phyloP scores from a whole-genome alignment of 2,888 invertebrate species.

The Synergus japonicus region DNA sequence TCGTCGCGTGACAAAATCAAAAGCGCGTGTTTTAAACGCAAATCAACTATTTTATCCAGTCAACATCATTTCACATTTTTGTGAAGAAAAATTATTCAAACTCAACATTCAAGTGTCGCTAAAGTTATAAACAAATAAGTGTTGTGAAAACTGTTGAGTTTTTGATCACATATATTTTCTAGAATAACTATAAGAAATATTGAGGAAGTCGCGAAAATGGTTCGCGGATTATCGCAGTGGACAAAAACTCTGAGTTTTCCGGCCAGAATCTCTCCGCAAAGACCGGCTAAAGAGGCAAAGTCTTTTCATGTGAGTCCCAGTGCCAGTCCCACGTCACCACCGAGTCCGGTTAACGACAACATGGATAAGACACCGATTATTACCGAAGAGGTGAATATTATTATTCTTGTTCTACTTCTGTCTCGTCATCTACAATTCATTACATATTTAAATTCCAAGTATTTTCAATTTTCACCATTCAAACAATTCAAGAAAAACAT shows the following conservation, averaged over 20 bases:
- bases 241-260: constrained; percentile 95
- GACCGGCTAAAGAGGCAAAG: constrained; percentile 84
- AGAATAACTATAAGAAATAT: neutral
- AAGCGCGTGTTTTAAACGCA: constrained; percentile 24
- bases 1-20: constrained; percentile 3
- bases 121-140: neutral
- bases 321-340: constrained; percentile 77
- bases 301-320: constrained; percentile 77
- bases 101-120: neutral
- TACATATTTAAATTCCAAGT: neutral
- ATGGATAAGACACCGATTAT: constrained; percentile 74
- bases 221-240: constrained; percentile 93
- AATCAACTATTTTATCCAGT: neutral
- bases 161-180: neutral
- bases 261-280: constrained; percentile 89
- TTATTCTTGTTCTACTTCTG: too few species aligned
- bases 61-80: neutral
- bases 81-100: neutral
- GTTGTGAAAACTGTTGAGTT: neutral
- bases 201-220: constrained; percentile 80
- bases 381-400: constrained; percentile 71
- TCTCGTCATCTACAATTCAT: too few species aligned
- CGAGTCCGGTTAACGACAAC: constrained; percentile 72
- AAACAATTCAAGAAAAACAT: neutral
- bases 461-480: neutral